Evolutionary conservation across 2,888 invertebrate genomes (phyloP).

Genomic region (Rotaria magnacalcarata): DNA sequence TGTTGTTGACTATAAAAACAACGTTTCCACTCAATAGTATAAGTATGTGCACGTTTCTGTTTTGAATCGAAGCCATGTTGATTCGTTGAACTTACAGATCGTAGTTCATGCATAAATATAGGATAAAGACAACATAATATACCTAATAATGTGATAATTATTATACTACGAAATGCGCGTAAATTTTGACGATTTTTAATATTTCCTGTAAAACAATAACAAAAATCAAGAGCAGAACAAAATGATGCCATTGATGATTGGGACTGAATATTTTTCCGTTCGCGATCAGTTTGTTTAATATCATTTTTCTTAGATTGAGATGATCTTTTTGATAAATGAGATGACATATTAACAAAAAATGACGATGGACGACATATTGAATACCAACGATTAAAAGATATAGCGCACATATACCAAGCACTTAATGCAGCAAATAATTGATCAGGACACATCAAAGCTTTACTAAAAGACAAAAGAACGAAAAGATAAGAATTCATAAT

Average conservation of each 20-base stretch:
- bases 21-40: constrained; percentile 1
- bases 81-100: background rate
- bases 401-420: constrained; percentile 26
- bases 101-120: constrained; percentile 30
- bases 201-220: background rate
- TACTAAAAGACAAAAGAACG: background rate
- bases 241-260: background rate
- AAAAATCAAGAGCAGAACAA: background rate
- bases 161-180: constrained; percentile 18
- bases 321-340: background rate
- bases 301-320: background rate
- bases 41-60: background rate
- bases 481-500: background rate
- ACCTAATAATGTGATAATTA: background rate
- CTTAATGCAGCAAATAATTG: constrained; percentile 22
- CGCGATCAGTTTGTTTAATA: background rate
- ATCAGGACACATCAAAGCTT: constrained; percentile 30
- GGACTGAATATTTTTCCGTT: background rate
- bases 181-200: background rate
- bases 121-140: constrained; percentile 5
- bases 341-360: background rate
- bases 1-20: constrained; percentile 2
- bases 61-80: background rate
- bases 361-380: background rate
- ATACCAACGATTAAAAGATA: constrained; percentile 23